A percentile compares a stretch with the other conserved stretches of the same genome.
Evolutionary conservation across 2,113 vertebrate genomes (phyloP).

Genomic region (Boulengerochromis microlepis): DNA sequence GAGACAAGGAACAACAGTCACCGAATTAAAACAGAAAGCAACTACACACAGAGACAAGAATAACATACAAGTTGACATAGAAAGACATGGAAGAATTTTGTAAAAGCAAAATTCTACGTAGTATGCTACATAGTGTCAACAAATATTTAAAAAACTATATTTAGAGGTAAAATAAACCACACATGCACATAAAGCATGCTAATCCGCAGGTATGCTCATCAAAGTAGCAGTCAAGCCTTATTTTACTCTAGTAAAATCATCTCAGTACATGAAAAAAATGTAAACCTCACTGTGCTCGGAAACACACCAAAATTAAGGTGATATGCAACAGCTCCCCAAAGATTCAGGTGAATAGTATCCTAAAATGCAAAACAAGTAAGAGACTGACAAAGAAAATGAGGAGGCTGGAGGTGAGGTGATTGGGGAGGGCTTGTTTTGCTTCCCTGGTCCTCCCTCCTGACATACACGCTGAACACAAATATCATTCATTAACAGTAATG

Average conservation of each 20-base stretch:
- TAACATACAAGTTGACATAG: neutral
- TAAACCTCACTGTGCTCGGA: neutral
- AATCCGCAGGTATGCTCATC: neutral
- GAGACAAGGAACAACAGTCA: neutral
- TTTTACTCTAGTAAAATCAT: neutral
- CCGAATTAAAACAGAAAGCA: neutral
- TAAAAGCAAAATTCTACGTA: neutral
- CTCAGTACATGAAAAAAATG: neutral
- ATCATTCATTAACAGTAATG: slow-evolving; percentile 92
- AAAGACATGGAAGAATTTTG: neutral
- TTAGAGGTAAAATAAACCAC: neutral
- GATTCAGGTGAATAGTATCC: slow-evolving; percentile 25
- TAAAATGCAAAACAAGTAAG: slow-evolving; percentile 45
- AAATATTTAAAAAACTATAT: neutral
- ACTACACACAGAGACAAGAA: neutral
- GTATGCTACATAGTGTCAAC: neutral
- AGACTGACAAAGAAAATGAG: slow-evolving; percentile 46
- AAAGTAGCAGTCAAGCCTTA: neutral
- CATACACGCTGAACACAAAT: slow-evolving; percentile 76
- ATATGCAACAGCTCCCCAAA: neutral
- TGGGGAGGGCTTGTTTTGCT: slow-evolving; percentile 66
- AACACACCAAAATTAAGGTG: neutral
- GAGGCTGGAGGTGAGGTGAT: slow-evolving; percentile 45
- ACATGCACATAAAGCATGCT: neutral
- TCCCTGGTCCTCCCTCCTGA: slow-evolving; percentile 66